Conservation (phyloP, 2,888 invertebrate genomes). For the Drosophila fulvimacula region DNA sequence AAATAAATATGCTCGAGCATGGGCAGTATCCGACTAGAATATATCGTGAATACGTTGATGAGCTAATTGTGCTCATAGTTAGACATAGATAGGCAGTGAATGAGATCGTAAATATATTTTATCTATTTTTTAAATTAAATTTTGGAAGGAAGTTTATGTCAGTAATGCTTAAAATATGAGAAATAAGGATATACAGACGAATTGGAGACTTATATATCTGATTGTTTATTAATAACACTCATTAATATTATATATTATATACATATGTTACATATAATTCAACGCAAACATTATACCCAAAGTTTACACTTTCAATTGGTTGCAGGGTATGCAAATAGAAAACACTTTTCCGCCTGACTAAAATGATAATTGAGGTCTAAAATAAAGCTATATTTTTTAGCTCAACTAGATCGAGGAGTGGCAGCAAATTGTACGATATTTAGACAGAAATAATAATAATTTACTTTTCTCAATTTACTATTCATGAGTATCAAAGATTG, state of each 20-base stretch:
- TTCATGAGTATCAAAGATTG: background rate
- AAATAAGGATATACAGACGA: no score
- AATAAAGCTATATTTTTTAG: background rate
- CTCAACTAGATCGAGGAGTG: background rate
- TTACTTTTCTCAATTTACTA: background rate
- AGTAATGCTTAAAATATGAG: no score
- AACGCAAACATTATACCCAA: background rate
- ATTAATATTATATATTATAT: background rate
- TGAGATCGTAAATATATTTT: no score
- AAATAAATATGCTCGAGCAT: background rate
- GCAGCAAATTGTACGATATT: background rate
- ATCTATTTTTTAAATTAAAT: no score
- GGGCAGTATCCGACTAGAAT: background rate
- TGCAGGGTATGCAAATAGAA: conserved; percentile 1
- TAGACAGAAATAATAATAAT: background rate
- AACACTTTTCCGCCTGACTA: conserved; percentile 27
- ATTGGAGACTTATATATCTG: no score
- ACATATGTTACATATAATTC: background rate
- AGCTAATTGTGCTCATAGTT: background rate
- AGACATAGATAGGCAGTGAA: background rate
- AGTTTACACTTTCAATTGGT: background rate
- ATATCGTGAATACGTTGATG: background rate
- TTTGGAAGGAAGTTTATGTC: no score
- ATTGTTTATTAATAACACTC: background rate
- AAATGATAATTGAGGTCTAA: conserved; percentile 15